Percentiles rank a stretch among this genome's conserved stretches.
Conservation (phyloP, 2,797 vertebrate species). For the Nannoperca obscura region DNA sequence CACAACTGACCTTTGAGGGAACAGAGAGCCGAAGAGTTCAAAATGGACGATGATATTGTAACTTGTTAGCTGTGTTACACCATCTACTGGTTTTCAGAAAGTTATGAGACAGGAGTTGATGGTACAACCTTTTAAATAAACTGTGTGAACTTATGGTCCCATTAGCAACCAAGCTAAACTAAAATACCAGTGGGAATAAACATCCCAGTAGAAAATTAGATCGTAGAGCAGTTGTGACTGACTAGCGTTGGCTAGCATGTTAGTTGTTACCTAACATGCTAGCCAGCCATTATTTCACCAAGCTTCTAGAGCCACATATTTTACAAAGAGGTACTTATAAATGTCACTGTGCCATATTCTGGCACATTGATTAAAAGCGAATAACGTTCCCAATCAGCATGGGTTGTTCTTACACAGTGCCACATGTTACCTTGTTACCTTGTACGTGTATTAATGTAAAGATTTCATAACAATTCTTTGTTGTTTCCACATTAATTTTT, state of each 20-base stretch:
- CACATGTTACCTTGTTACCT: slow-evolving; percentile 12
- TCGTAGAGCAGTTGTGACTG: neutral
- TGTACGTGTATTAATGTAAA: neutral
- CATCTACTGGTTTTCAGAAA: neutral
- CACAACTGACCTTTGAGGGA: too few species aligned
- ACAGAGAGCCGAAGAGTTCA: neutral
- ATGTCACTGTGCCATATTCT: neutral
- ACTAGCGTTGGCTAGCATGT: neutral
- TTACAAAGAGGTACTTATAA: neutral
- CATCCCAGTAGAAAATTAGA: too few species aligned
- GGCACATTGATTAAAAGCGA: neutral
- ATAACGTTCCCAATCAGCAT: neutral
- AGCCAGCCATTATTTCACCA: too few species aligned
- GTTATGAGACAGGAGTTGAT: too few species aligned
- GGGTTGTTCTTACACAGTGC: neutral
- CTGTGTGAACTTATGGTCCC: too few species aligned
- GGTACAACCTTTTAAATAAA: too few species aligned
- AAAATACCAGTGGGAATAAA: too few species aligned
- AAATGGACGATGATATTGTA: neutral
- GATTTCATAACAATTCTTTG: neutral
- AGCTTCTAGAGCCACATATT: neutral
- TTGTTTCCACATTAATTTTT: neutral
- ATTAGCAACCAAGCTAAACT: too few species aligned
- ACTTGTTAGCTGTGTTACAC: neutral
- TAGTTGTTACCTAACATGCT: neutral